Base-by-base conservation (phyloP, 2,797 vertebrate species). In the Peromyscus nudipes region DNA sequence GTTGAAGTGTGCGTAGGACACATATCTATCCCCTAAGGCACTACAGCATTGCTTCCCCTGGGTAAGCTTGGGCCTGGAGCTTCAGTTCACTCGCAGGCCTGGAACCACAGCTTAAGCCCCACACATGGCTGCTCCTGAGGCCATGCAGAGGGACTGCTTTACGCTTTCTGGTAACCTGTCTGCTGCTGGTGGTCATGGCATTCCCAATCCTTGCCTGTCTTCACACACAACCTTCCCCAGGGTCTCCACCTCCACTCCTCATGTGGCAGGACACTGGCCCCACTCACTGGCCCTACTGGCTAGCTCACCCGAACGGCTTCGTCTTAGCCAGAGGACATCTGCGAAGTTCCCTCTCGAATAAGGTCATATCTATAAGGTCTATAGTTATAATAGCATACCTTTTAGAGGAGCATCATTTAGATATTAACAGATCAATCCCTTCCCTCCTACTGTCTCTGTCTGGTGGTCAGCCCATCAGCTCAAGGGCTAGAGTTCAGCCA, bases 181-280 rank as follows among this genome's bases (percentile, higher is more conserved):
- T 5, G 40, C 4, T 3, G 2, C 23, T 81, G 29, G 60, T 37
- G 0, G 6, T 4, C 37, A 25, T 0, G 12, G 27, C 0, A 0
- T 8, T 75, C 40, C 31, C 16, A 2, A 0, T 9, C 4, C 34
- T 77, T 17, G 10, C 17, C 46, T n/a, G 34, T 19, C 60, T 6
- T n/a, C 23, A 14, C 1, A 0, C 0, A 2, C 29, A 37, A 43
- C 60, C 43, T 46, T 21, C 49, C 25, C 67, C 52, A 8, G 76
- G 10, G 31, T 11, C 60, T 21, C 37, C 37, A 16, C 55, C 65
- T 43, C 65, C 64, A 27, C 4, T 64, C 1, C 1, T 60, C 65
- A 21, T 27, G 6, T 14, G 52, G 1, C 2, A 34, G 34, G 77
- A 84, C 29, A 14, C 34, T 13, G 2, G 49, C 49, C 49, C 0